Percentiles rank a stretch among this genome's conserved stretches.
phyloP scores from a whole-genome alignment of 2,113 vertebrate genomes.

The Polypterus bichir region DNA sequence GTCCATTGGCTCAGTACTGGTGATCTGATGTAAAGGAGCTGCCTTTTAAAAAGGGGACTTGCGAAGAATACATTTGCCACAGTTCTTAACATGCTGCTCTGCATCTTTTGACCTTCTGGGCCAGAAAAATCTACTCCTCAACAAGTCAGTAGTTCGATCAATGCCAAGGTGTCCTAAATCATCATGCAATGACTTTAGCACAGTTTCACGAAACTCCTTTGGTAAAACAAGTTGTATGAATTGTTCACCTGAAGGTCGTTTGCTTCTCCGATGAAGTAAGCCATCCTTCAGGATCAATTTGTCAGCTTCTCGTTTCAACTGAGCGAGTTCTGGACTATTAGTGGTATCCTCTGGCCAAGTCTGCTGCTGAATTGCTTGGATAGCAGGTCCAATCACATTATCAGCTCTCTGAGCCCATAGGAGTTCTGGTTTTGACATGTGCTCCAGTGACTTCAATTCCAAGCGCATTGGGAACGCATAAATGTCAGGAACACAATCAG shows the following conservation, averaged over 20 bases:
- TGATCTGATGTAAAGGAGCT: slow-evolving; percentile 1
- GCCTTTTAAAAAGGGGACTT: not conserved
- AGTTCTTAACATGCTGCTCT: slow-evolving; percentile 5
- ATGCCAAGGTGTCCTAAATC: not conserved
- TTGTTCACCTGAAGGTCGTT: not conserved
- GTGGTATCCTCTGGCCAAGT: not conserved
- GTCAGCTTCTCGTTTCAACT: not conserved
- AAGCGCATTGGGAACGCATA: not conserved
- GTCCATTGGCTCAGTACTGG: slow-evolving; percentile 2
- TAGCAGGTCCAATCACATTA: not conserved
- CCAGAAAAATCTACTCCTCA: slow-evolving; percentile 1
- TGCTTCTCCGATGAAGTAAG: not conserved
- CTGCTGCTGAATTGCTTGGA: too few relatives aligned
- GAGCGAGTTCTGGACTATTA: not conserved
- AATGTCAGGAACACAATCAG: not conserved
- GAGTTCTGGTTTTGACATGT: not conserved
- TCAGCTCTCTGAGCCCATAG: not conserved
- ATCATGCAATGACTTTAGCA: slow-evolving; percentile 1
- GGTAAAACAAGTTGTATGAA: not conserved
- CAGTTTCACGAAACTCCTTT: not conserved
- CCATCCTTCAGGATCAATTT: not conserved
- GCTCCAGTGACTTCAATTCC: not conserved
- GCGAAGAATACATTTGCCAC: not conserved
- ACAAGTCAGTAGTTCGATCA: not conserved
- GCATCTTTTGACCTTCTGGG: not conserved